These are phyloP conservation scores for Cyprinodon brontotheroides DNA, from an alignment of 2,113 vertebrate genomes.

Conservation along the genomic window DNA sequence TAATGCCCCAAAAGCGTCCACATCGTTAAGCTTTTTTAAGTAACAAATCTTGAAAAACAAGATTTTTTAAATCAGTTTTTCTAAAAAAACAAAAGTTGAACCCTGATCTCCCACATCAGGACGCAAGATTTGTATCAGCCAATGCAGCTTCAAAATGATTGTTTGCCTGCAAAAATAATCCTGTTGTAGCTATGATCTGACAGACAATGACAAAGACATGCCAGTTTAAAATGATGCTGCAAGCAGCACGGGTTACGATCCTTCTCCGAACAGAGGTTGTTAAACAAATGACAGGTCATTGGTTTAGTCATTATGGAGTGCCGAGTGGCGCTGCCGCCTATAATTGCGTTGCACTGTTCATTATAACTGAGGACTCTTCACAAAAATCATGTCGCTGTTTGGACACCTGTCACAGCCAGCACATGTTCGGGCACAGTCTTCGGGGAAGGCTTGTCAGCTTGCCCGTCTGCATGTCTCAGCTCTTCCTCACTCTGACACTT, in stretches of 20 bases:
- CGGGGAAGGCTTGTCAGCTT: constrained; percentile 46
- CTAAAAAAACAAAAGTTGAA: not conserved
- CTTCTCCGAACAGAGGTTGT: constrained; percentile 43
- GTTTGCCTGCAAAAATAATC: constrained; percentile 20
- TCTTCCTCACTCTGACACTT: constrained; percentile 9
- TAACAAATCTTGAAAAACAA: constrained; percentile 38
- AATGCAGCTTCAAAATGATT: constrained; percentile 31
- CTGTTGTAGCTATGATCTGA: constrained; percentile 39
- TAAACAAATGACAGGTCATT: constrained; percentile 59
- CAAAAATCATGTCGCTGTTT: constrained; percentile 60
- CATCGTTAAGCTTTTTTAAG: constrained; percentile 11
- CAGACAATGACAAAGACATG: constrained; percentile 49
- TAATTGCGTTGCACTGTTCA: constrained; percentile 58
- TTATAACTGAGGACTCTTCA: constrained; percentile 61
- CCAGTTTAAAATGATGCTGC: constrained; percentile 29
- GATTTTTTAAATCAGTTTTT: constrained; percentile 9
- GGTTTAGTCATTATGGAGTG: constrained; percentile 53
- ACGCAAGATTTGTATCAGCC: constrained; percentile 12
- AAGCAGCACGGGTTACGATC: constrained; percentile 22
- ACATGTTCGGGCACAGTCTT: constrained; percentile 49
- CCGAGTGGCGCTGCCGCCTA: constrained; percentile 18
- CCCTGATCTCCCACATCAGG: constrained; percentile 19
- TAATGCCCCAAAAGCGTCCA: constrained; percentile 11
- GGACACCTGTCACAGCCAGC: constrained; percentile 59
- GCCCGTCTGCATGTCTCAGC: constrained; percentile 6